These are phyloP conservation scores for Clepsis dumicolana DNA, from an alignment of 2,888 invertebrate species.

Conservation along the genomic window DNA sequence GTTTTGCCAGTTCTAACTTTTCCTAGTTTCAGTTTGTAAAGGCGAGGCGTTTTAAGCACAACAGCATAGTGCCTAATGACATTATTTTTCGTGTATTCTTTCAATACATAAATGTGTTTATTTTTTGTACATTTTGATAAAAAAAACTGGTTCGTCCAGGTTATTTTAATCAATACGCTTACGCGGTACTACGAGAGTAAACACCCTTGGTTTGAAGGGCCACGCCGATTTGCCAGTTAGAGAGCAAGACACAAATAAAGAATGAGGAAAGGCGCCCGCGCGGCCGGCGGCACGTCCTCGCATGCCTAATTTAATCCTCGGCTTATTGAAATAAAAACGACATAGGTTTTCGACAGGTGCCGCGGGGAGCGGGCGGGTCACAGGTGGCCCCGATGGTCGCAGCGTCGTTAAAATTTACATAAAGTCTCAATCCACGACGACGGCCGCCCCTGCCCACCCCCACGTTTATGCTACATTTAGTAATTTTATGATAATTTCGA, in stretches of 20 bases:
- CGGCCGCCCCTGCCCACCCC: slow-evolving; percentile 80
- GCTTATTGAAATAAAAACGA: slow-evolving; percentile 86
- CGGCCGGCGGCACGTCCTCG: slow-evolving; percentile 67
- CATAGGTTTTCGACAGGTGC: slow-evolving; percentile 86
- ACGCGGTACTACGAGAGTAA: neutral
- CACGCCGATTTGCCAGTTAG: slow-evolving; percentile 50
- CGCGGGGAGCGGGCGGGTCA: slow-evolving; percentile 70
- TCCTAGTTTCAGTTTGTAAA: neutral
- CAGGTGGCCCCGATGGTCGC: slow-evolving; percentile 86
- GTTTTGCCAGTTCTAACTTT: neutral
- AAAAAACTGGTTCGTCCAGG: neutral
- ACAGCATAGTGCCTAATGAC: too few relatives aligned
- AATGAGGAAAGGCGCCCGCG: slow-evolving; percentile 61
- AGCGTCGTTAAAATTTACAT: slow-evolving; percentile 87
- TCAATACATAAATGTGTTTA: too few relatives aligned
- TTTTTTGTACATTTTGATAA: too few relatives aligned
- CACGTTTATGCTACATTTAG: slow-evolving; percentile 86
- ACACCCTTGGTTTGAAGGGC: slow-evolving; percentile 46
- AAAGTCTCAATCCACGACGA: slow-evolving; percentile 85
- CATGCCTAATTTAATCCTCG: slow-evolving; percentile 84
- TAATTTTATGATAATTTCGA: slow-evolving; percentile 87
- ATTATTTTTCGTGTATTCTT: too few relatives aligned
- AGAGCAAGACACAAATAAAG: slow-evolving; percentile 56
- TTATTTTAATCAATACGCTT: neutral
- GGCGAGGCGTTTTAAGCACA: neutral